Evolutionary conservation across 2,888 invertebrate species (phyloP).

Genomic region (Gibbula magus): DNA sequence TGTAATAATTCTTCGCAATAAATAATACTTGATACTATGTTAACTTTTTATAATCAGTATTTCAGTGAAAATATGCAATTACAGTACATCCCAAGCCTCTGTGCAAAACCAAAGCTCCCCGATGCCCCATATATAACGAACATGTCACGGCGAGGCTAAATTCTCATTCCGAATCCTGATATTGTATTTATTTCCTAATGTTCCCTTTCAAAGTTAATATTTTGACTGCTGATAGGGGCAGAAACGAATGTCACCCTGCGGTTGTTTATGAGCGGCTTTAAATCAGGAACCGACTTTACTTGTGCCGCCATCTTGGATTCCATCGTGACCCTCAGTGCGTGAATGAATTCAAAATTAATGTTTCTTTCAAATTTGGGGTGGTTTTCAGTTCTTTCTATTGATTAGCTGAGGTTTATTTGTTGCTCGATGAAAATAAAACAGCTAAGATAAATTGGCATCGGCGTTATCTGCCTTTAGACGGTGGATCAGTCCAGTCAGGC

Average conservation of each 20-base stretch:
- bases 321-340: slow-evolving; percentile 6
- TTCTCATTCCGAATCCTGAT: slow-evolving; percentile 18
- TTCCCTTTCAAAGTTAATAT: slow-evolving; percentile 19
- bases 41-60: not conserved
- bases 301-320: slow-evolving; percentile 4
- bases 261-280: slow-evolving; percentile 16
- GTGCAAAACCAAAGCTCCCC: not conserved
- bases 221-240: slow-evolving; percentile 24
- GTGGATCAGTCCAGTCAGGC: not conserved
- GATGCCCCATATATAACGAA: not conserved
- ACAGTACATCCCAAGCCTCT: not conserved
- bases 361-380: slow-evolving; percentile 22
- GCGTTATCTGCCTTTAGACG: not conserved
- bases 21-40: not conserved
- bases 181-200: slow-evolving; percentile 27
- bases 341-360: slow-evolving; percentile 25
- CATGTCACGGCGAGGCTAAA: not conserved
- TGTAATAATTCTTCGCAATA: not conserved
- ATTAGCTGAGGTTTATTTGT: slow-evolving; percentile 14
- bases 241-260: not conserved
- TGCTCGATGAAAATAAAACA: slow-evolving; percentile 23
- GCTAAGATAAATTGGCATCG: slow-evolving; percentile 1
- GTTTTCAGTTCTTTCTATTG: slow-evolving; percentile 10
- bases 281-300: slow-evolving; percentile 1
- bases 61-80: not conserved